A percentile compares a stretch with the other conserved stretches of the same genome.
Evolutionary conservation across 2,113 vertebrate genomes (phyloP).

Genomic region (Pollachius pollachius): DNA sequence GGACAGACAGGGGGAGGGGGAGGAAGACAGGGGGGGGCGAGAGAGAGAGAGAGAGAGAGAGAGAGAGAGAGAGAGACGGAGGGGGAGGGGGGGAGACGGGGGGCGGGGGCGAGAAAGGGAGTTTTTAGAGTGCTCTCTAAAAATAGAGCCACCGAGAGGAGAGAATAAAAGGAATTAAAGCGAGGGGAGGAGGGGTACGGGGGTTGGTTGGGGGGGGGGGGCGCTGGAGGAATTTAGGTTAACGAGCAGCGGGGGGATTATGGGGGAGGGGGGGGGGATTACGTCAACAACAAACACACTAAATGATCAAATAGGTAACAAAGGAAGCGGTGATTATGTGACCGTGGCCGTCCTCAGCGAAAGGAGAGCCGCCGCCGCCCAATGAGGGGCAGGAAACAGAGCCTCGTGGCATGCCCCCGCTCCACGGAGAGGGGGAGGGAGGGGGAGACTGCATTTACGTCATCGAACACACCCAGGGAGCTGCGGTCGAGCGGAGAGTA

Average conservation of each 20-base stretch:
- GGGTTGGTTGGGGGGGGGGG: constrained; percentile 33
- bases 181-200: constrained; percentile 31
- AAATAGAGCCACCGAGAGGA: constrained; percentile 66
- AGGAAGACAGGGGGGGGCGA: constrained; percentile 33
- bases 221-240: constrained; percentile 38
- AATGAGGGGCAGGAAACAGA: too few species aligned
- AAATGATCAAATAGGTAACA: constrained; percentile 34
- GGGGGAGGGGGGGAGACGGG: constrained; percentile 4
- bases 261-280: too few species aligned
- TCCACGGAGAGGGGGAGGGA: constrained; percentile 16
- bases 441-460: constrained; percentile 57
- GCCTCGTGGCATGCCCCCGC: too few species aligned
- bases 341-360: neutral
- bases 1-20: constrained; percentile 20
- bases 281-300: constrained; percentile 10
- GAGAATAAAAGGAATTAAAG: constrained; percentile 14
- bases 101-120: constrained; percentile 35
- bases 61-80: too few species aligned
- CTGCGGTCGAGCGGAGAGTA: constrained; percentile 59
- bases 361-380: constrained; percentile 31
- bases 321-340: constrained; percentile 35
- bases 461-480: constrained; percentile 64
- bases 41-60: too few species aligned
- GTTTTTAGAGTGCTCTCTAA: constrained; percentile 65
- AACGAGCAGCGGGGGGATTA: constrained; percentile 24